phyloP scores from a whole-genome alignment of 53 echinoderm and acorn worm species.

The Echinarachnius parma region DNA sequence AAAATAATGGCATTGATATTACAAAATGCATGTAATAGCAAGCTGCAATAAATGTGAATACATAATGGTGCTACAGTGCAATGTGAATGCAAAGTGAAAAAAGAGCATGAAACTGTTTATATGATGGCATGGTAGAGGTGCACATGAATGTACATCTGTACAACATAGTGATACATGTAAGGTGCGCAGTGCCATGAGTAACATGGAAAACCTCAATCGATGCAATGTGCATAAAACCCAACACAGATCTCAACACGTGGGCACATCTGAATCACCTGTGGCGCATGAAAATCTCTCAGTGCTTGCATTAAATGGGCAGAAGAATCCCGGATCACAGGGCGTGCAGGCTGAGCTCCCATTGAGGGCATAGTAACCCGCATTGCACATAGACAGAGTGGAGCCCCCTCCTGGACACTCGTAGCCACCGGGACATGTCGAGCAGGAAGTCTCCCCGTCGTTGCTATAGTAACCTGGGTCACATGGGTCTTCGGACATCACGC shows the following conservation, averaged over 20 bases:
- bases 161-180: neutral
- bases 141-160: neutral
- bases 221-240: neutral
- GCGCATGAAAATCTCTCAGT: constrained; percentile 58
- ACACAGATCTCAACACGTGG: no score
- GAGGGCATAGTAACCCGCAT: constrained; percentile 51
- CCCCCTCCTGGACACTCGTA: constrained; percentile 73
- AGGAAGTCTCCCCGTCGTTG: constrained; percentile 49
- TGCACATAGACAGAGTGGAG: constrained; percentile 42
- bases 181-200: neutral
- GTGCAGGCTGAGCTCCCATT: constrained; percentile 63
- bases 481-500: constrained; percentile 31
- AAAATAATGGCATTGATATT: no score
- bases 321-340: constrained; percentile 64
- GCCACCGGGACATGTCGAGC: constrained; percentile 77
- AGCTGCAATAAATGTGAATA: no score
- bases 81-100: neutral
- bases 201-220: neutral
- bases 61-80: neutral
- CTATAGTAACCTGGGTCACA: constrained; percentile 77
- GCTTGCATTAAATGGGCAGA: constrained; percentile 76
- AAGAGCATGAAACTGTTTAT: no score
- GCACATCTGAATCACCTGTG: constrained; percentile 92
- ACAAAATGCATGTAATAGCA: no score
- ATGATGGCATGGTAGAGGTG: neutral